These are phyloP conservation scores for Zelostemma sp. DNA, from an alignment of 1,140 invertebrate genomes.

Conservation along the genomic window DNA sequence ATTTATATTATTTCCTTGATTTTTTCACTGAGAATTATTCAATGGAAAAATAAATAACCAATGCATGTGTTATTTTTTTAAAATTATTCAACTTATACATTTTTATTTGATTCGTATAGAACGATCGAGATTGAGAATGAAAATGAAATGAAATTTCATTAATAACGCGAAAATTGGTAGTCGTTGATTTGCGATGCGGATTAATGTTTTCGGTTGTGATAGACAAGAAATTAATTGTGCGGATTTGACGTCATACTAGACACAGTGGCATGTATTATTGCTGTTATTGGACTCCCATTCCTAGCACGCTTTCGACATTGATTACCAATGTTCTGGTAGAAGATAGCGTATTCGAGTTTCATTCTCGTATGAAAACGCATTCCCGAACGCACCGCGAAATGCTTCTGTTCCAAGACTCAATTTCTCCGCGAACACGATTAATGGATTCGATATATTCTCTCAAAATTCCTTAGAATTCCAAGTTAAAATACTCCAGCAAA, in stretches of 20 bases:
- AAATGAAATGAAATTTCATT: too few species aligned
- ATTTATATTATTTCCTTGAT: too few species aligned
- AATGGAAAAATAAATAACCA: too few species aligned
- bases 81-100: too few species aligned
- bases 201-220: background rate
- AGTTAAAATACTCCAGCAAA: slow-evolving; percentile 11
- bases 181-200: too few species aligned
- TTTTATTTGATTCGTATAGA: too few species aligned
- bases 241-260: background rate
- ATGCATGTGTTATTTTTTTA: too few species aligned
- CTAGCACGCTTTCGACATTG: slow-evolving; percentile 36
- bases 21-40: too few species aligned
- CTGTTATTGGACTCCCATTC: slow-evolving; percentile 40
- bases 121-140: too few species aligned
- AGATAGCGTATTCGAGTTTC: slow-evolving; percentile 25
- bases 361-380: slow-evolving; percentile 34
- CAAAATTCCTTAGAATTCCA: background rate
- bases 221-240: slow-evolving; percentile 1
- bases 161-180: too few species aligned
- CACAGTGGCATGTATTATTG: slow-evolving; percentile 24
- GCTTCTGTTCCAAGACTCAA: too few species aligned
- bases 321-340: slow-evolving; percentile 38
- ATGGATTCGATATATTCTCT: background rate
- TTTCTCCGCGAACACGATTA: slow-evolving; percentile 12
- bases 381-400: slow-evolving; percentile 31